Evolutionary conservation across 2,797 vertebrate genomes (phyloP).

Genomic region (Bovichtus variegatus): DNA sequence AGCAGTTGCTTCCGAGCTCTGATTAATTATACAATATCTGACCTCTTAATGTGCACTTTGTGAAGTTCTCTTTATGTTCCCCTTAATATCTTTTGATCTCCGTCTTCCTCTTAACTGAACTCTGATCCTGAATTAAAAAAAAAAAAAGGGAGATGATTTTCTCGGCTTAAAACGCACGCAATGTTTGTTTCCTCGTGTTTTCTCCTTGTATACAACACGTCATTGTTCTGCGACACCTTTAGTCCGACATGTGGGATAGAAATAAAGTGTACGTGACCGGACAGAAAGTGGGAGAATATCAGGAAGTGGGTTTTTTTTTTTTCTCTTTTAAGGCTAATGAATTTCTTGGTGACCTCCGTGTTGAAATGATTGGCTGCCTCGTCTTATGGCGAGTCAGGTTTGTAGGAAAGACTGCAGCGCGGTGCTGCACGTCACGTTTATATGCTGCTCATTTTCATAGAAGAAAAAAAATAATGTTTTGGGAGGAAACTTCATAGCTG

Average conservation of each 20-base stretch:
- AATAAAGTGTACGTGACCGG: slow-evolving; percentile 15
- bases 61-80: slow-evolving; percentile 50
- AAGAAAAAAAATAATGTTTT: neutral
- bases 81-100: slow-evolving; percentile 50
- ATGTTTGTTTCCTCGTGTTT: neutral
- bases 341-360: slow-evolving; percentile 40
- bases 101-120: slow-evolving; percentile 22
- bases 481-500: neutral
- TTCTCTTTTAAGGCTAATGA: slow-evolving; percentile 36
- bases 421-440: neutral
- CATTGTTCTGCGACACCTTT: slow-evolving; percentile 8
- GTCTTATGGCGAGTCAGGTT: slow-evolving; percentile 12
- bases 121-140: slow-evolving; percentile 10
- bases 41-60: slow-evolving; percentile 64
- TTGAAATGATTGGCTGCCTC: slow-evolving; percentile 27
- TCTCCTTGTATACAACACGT: neutral
- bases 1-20: slow-evolving; percentile 37
- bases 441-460: neutral
- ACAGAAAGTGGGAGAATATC: neutral
- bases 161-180: slow-evolving; percentile 1
- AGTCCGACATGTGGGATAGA: slow-evolving; percentile 4
- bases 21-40: slow-evolving; percentile 72
- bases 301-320: slow-evolving; percentile 21
- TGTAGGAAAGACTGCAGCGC: neutral
- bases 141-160: slow-evolving; percentile 20